Evolutionary conservation across 1,140 invertebrate species (phyloP), one percentile per base, ranked within the genome.

Genomic region (Propsilocerus akamusi): DNA sequence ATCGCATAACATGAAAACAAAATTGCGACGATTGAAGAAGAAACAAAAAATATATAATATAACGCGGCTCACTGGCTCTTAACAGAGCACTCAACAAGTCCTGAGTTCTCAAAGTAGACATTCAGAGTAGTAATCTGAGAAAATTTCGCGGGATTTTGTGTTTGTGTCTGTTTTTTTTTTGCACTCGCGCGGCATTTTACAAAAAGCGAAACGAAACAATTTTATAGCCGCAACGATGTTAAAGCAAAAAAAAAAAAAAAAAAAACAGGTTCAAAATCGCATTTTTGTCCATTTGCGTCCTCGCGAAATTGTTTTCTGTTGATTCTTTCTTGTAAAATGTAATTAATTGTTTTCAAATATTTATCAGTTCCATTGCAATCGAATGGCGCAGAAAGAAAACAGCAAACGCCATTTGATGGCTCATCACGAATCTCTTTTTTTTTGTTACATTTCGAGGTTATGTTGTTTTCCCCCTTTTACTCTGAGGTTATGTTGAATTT

Each of bases 331-430:
- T 41, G 34, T 41, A 20, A 41, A 41, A 41, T 41, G 34, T 41
- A 41, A 41, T 41, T 41, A 41, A 41, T 41, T 41, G 34, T 41
- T 41, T 41, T 20, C 17, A 41, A 41, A 41, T 41, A 41, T 41
- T 41, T 41, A 41, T 41, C 34, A 41, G n/a, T n/a, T n/a, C n/a
- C n/a, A n/a, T n/a, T n/a, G 34, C 17, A 41, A 41, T 41, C 14
- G 34, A 41, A 41, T 41, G 28, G 28, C 28, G 34, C 17, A 20
- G 10, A 41, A 8, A 3, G 22, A 41, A 17, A 41, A 20, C 8
- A 41, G 14, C 11, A 41, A 41, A 41, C 34, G 34, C 34, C 34
- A 41, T 41, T 41, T 41, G 34, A n/a, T n/a, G n/a, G n/a, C n/a
- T n/a, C n/a, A n/a, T n/a, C n/a, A n/a, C n/a, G n/a, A n/a, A n/a